Evolutionary conservation across 2,888 invertebrate species (phyloP), one percentile per base, ranked within the genome.

Genomic region (Dichetophora obliterata): DNA sequence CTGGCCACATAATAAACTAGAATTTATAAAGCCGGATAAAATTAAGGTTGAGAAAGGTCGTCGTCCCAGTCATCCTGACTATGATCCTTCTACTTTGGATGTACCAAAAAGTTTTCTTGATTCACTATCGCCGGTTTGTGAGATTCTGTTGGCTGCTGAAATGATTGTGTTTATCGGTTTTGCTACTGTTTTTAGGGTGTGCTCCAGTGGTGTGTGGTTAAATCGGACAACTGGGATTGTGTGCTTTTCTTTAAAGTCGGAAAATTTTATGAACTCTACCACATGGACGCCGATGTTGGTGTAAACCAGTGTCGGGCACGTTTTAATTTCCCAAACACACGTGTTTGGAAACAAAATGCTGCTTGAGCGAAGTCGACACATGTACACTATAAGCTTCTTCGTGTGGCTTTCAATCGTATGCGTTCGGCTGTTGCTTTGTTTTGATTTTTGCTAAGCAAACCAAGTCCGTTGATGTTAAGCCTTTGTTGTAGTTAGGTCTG

Each of bases 221-320:
- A 99, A 88, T 91, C 94, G 0, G 90, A 93, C 14, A 93, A 98
- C 88, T 98, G 92, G 85, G 98, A 99, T 88, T 95, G 96, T 78
- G 93, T 99, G 16, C 88, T 99, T 22, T 98, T 99, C 90, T 99
- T 99, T 89, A 99, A 99, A 94, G 95, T 99, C 80, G 99, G 99
- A 5, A 99, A 99, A 89, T 99, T 99, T 90, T 99, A 99, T 90
- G 99, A 99, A 89, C 89, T 99, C 37, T 99, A 97, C 87, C 98
- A 99, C 85, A 98, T 98, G 98, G 99, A 99, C 91, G 98, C 99
- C 8, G 95, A 96, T 2, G 92, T 95, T 50, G 97, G 95, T 1
- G 98, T 97, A 0, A 95, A 94, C 82, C n/a, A n/a, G n/a, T n/a
- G n/a, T n/a, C n/a, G n/a, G n/a, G n/a, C n/a, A n/a, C n/a, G n/a